Evolutionary conservation across 2,888 invertebrate genomes (phyloP).

Genomic region (Allolobophora icterica): DNA sequence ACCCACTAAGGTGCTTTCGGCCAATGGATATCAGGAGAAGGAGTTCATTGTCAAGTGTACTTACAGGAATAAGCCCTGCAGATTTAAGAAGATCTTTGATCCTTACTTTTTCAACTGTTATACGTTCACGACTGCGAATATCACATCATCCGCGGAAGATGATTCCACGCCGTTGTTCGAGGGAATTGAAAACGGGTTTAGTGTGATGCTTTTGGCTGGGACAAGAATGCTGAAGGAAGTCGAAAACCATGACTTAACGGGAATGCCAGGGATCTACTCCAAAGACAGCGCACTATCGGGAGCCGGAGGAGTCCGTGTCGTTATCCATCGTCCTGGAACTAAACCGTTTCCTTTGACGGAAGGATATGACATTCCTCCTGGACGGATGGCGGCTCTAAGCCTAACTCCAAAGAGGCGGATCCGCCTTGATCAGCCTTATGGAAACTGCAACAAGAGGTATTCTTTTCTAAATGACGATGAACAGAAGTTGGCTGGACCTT

Average conservation of each 20-base stretch:
- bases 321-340: conserved; percentile 27
- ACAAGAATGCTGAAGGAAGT: conserved; percentile 42
- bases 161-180: neutral
- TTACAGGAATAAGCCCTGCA: neutral
- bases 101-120: conserved; percentile 13
- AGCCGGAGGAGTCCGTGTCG: conserved; percentile 42
- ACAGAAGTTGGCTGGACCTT: neutral
- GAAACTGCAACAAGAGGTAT: neutral
- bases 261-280: conserved; percentile 44
- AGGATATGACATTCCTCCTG: neutral
- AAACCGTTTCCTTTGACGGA: neutral
- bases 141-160: neutral
- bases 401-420: neutral
- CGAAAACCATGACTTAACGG: conserved; percentile 39
- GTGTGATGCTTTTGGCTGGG: neutral
- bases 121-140: neutral
- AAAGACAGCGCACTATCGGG: conserved; percentile 43
- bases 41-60: conserved; percentile 5
- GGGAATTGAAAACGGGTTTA: neutral
- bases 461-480: neutral
- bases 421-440: neutral
- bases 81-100: neutral
- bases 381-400: neutral
- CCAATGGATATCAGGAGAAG: neutral
- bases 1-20: neutral